Conservation (phyloP, 2,113 vertebrate species). For the Tachysurus fulvidraco region DNA sequence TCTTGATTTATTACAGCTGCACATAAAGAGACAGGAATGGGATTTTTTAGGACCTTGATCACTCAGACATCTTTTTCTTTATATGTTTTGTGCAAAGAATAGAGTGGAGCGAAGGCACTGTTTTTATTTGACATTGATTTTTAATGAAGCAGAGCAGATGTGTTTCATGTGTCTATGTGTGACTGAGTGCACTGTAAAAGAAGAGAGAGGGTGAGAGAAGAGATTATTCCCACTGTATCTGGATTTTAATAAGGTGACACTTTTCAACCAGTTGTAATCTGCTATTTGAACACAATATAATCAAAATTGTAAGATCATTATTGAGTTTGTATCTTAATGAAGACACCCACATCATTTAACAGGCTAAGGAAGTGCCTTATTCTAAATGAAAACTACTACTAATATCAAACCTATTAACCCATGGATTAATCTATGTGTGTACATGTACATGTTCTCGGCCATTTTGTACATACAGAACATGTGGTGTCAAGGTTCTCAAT, state of each 20-base stretch:
- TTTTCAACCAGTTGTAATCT: neutral
- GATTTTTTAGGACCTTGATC: constrained; percentile 51
- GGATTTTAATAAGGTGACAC: neutral
- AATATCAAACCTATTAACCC: neutral
- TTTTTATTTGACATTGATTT: constrained; percentile 63
- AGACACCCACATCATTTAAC: neutral
- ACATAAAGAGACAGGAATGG: constrained; percentile 36
- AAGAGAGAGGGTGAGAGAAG: constrained; percentile 34
- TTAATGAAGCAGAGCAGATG: constrained; percentile 71
- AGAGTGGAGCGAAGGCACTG: constrained; percentile 58
- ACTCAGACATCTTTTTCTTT: constrained; percentile 40
- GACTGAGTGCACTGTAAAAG: constrained; percentile 26
- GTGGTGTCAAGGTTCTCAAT: neutral
- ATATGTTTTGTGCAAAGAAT: constrained; percentile 63
- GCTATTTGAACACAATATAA: neutral
- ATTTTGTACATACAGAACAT: neutral
- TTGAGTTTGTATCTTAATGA: no score
- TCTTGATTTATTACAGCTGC: constrained; percentile 65
- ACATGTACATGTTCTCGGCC: neutral
- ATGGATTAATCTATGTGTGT: neutral
- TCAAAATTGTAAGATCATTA: neutral
- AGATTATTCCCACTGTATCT: neutral
- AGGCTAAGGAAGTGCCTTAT: neutral
- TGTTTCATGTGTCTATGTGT: constrained; percentile 49
- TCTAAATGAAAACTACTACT: neutral